Evolutionary conservation across 2,888 invertebrate species (phyloP), one percentile per base, ranked within the genome.

Genomic region (Deroplatys truncata): DNA sequence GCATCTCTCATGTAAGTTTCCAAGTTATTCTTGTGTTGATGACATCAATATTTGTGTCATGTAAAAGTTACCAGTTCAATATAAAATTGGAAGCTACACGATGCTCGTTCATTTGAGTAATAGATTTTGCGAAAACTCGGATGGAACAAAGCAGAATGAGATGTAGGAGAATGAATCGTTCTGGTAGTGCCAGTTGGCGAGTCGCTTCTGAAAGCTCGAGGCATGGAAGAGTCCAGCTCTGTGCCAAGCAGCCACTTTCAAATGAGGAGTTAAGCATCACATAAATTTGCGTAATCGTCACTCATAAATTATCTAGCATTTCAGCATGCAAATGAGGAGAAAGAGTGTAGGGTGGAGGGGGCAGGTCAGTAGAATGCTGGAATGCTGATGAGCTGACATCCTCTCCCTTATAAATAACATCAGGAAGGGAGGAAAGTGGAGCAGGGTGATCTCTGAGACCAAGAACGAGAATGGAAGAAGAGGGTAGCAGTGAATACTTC

Each of bases 231-330:
- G 25, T 25, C 56, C 25, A 72, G 56, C 3, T 56, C 56, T 56
- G 56, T 56, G 56, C 3, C 20, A 35, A 35, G 31, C 25, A 84
- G 84, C 84, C 84, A 85, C 84, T 85, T 85, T 35, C 84, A 85
- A 43, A 85, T 85, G 84, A 85, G 84, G 84, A 85, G 84, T 85
- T 85, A 85, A 85, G 31, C 84, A 35, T 84, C 84, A 84, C 84
- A 84, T 84, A 84, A 84, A 35, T 84, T 84, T 84, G 31, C 84
- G 84, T 85, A 85, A 85, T 85, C 84, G 84, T 85, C 84, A 29
- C 84, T 35, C 84, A 85, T 85, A 85, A 85, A 85, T 85, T 85
- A 85, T 85, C 84, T 85, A 85, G 84, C 84, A 85, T 85, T 85
- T 85, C 84, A 85, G 84, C 28, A 85, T 85, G 84, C 84, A 85